These are phyloP conservation scores for Aramus guarauna DNA, from an alignment of 2,113 vertebrate genomes.

Conservation along the genomic window DNA sequence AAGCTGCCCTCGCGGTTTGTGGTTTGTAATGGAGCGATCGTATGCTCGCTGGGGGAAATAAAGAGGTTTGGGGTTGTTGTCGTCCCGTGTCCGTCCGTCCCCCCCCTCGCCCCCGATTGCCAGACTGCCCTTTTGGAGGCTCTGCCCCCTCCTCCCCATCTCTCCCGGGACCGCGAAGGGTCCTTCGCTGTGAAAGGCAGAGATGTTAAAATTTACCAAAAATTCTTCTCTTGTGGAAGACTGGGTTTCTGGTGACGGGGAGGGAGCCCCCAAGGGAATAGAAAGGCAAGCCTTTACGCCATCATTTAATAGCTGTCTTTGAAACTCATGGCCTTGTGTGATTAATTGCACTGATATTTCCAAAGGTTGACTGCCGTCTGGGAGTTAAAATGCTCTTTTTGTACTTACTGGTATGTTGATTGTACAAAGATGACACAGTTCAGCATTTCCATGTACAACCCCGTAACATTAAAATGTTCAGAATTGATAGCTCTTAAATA, in stretches of 20 bases:
- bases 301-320: neutral
- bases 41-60: neutral
- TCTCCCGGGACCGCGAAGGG: too few species aligned
- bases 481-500: neutral
- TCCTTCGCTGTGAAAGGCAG: neutral
- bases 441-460: neutral
- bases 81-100: too few species aligned
- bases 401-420: neutral
- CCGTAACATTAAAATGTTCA: neutral
- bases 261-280: neutral
- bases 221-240: neutral
- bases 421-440: neutral
- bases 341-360: neutral
- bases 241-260: neutral
- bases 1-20: neutral
- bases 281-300: rapidly evolving
- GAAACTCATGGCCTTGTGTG: neutral
- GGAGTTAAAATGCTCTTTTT: neutral
- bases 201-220: neutral
- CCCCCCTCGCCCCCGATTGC: too few species aligned
- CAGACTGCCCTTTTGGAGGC: neutral
- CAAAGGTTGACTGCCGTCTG: neutral
- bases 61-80: neutral
- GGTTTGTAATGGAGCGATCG: neutral
- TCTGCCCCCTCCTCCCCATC: neutral